Conservation (phyloP, 2,797 vertebrate genomes). For the Ispidina lecontei region DNA sequence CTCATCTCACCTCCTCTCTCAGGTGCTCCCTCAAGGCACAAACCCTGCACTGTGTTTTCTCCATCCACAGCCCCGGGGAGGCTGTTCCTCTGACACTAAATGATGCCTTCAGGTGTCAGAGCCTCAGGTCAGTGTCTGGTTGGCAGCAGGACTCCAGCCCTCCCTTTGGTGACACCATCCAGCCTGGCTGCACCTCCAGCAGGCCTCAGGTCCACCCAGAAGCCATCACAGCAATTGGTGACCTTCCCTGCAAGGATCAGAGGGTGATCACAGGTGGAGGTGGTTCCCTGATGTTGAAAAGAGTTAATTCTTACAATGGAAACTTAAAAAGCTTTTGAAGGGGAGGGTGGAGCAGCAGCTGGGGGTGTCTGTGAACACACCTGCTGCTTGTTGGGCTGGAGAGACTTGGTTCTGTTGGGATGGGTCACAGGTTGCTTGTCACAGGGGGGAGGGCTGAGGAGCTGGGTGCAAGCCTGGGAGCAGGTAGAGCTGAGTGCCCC, state of each 20-base stretch:
- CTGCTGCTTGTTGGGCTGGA: neutral
- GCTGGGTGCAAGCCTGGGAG: neutral
- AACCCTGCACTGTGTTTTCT: fast-evolving
- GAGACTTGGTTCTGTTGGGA: neutral
- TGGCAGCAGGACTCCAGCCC: neutral
- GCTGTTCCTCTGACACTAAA: neutral
- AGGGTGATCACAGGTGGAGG: neutral
- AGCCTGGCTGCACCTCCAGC: neutral
- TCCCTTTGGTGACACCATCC: neutral
- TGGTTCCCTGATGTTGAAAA: neutral
- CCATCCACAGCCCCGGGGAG: neutral
- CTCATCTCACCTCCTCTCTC: neutral
- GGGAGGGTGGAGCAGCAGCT: neutral
- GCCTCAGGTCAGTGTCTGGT: too few relatives aligned
- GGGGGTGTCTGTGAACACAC: neutral
- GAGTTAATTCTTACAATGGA: neutral
- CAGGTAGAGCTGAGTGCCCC: fast-evolving
- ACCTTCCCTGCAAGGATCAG: neutral
- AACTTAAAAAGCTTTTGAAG: neutral
- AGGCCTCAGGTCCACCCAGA: neutral
- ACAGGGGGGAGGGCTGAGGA: fast-evolving
- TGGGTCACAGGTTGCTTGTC: neutral
- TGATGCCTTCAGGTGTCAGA: neutral
- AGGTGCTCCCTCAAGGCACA: neutral
- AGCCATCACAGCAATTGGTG: neutral